phyloP scores from a whole-genome alignment of 92 coral and sea anemone genomes.

The Epizoanthus fatuus region DNA sequence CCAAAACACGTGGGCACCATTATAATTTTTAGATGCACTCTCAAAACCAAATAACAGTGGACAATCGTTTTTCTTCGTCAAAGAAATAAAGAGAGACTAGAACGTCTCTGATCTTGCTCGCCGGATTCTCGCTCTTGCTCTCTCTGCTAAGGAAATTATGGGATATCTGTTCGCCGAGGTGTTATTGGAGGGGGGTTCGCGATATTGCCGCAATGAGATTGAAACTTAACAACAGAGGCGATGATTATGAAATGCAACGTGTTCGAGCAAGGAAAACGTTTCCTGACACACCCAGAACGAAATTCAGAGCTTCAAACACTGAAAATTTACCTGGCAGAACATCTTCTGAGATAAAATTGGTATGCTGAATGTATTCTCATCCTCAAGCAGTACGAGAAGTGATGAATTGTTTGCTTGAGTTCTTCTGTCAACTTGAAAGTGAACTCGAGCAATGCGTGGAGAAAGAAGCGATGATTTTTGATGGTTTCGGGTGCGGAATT shows the following conservation, averaged over 20 bases:
- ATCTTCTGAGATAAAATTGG: neutral
- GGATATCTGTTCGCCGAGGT: slow-evolving; percentile 71
- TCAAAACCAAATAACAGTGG: neutral
- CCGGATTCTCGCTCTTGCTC: neutral
- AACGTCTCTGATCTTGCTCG: neutral
- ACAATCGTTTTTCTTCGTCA: neutral
- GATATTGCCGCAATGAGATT: slow-evolving; percentile 78
- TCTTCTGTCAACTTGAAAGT: slow-evolving; percentile 29
- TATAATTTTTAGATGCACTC: neutral
- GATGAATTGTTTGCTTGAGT: slow-evolving; percentile 27
- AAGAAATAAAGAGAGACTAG: neutral
- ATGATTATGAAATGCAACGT: slow-evolving; percentile 79
- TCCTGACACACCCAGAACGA: slow-evolving; percentile 61
- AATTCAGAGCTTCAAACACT: slow-evolving; percentile 17
- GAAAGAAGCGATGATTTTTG: slow-evolving; percentile 14
- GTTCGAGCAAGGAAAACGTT: slow-evolving; percentile 60
- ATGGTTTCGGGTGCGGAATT: slow-evolving; percentile 24
- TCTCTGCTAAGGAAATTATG: slow-evolving; percentile 80
- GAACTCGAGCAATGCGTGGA: slow-evolving; percentile 41
- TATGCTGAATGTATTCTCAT: slow-evolving; percentile 3
- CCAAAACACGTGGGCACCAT: neutral
- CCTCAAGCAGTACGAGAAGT: slow-evolving; percentile 24
- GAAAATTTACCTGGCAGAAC: slow-evolving; percentile 17
- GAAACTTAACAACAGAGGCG: slow-evolving; percentile 63
- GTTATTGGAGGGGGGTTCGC: slow-evolving; percentile 91